phyloP scores from a whole-genome alignment of 2,113 vertebrate species.

The Pachyramphus minor region DNA sequence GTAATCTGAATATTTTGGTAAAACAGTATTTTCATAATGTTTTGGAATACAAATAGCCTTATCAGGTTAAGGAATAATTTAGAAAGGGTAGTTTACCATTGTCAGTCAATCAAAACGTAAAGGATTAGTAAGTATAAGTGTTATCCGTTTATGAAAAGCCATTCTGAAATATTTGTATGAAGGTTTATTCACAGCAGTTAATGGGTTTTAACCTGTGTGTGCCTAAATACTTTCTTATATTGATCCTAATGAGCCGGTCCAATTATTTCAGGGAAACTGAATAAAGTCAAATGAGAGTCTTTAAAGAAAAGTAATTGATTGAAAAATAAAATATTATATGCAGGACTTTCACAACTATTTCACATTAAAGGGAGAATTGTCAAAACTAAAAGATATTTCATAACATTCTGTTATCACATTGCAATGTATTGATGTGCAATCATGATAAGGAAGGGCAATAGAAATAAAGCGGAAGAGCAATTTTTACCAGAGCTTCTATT shows the following conservation, averaged over 20 bases:
- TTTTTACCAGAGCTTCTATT: not conserved
- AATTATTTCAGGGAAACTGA: not conserved
- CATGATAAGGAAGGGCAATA: not conserved
- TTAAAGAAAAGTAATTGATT: not conserved
- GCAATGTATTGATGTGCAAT: not conserved
- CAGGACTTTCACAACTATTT: not conserved
- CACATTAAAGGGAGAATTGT: not conserved
- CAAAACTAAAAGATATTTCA: not conserved
- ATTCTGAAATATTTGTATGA: not conserved
- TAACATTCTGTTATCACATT: not conserved
- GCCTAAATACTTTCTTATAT: not conserved
- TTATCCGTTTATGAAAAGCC: not conserved
- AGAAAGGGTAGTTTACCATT: not conserved
- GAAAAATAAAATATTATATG: not conserved
- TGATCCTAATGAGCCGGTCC: not conserved
- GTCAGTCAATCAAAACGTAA: not conserved
- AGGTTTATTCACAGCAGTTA: not conserved
- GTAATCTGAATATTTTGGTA: not conserved
- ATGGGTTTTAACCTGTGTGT: not conserved
- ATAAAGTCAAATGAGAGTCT: not conserved
- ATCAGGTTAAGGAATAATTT: not conserved
- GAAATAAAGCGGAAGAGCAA: not conserved
- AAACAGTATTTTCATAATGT: not conserved
- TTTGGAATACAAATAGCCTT: not conserved
- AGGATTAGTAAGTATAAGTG: not conserved